Percentiles rank a stretch among this genome's conserved stretches.
These are phyloP conservation scores for Suricata suricatta DNA, from an alignment of 2,113 vertebrate species.

Conservation along the genomic window DNA sequence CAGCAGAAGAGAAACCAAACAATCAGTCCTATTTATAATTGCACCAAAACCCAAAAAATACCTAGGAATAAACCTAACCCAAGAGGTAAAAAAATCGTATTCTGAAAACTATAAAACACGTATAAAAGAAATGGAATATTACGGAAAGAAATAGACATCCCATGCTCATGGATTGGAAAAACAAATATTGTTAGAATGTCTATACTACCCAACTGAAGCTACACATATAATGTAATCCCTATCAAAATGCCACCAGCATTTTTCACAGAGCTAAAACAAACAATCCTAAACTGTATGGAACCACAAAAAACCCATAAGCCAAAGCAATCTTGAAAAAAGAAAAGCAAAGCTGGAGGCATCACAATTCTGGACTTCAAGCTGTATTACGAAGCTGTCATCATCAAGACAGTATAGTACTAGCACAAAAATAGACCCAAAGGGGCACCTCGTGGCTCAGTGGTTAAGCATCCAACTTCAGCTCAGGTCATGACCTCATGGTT, in stretches of 20 bases:
- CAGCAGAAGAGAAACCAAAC: background rate
- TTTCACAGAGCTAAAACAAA: background rate
- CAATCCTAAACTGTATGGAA: background rate
- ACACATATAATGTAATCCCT: background rate
- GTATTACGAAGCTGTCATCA: background rate
- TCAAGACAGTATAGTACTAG: background rate
- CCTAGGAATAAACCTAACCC: background rate
- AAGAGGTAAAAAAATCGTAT: background rate
- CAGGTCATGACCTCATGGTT: too few relatives aligned
- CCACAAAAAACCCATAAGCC: background rate
- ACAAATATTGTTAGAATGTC: background rate
- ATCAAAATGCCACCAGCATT: background rate
- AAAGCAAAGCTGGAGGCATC: background rate
- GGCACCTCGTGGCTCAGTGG: too few relatives aligned
- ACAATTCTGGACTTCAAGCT: background rate
- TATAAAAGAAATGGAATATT: background rate
- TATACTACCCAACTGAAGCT: background rate
- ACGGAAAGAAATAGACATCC: background rate
- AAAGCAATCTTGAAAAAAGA: background rate
- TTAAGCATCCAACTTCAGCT: too few relatives aligned
- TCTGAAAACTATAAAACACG: background rate
- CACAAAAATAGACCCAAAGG: background rate
- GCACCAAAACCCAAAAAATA: background rate
- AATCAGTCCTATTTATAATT: background rate
- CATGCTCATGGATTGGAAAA: background rate